Evolutionary conservation across 2,113 vertebrate species (phyloP).

Genomic region (Podocnemis expansa): DNA sequence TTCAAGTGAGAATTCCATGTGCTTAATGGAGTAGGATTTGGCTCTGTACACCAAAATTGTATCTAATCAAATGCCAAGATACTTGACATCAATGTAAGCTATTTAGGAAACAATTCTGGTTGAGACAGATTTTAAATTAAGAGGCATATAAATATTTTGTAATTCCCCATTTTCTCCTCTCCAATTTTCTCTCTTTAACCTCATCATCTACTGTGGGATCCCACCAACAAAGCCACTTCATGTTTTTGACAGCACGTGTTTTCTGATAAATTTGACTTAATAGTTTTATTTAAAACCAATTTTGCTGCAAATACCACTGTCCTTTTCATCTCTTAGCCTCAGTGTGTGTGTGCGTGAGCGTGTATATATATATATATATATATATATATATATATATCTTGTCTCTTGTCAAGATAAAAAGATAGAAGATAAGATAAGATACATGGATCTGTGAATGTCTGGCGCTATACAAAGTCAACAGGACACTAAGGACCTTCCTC

Average conservation of each 20-base stretch:
- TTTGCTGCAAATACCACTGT: neutral
- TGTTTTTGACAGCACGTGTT: neutral
- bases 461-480: no score
- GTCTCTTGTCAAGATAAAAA: no score
- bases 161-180: rapidly evolving
- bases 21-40: neutral
- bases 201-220: neutral
- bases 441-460: no score
- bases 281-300: neutral
- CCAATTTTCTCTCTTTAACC: neutral
- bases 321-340: neutral
- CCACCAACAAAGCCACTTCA: neutral
- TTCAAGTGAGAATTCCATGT: neutral
- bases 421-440: no score
- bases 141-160: neutral
- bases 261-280: neutral
- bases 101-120: neutral
- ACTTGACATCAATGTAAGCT: neutral
- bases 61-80: neutral
- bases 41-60: neutral
- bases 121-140: neutral
- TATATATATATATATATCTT: no score
- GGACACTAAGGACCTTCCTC: no score
- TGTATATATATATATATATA: no score
- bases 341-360: no score